Percentiles rank a stretch among this genome's conserved stretches.
phyloP scores from a whole-genome alignment of 2,888 invertebrate genomes.

The Lucinisca nassula region DNA sequence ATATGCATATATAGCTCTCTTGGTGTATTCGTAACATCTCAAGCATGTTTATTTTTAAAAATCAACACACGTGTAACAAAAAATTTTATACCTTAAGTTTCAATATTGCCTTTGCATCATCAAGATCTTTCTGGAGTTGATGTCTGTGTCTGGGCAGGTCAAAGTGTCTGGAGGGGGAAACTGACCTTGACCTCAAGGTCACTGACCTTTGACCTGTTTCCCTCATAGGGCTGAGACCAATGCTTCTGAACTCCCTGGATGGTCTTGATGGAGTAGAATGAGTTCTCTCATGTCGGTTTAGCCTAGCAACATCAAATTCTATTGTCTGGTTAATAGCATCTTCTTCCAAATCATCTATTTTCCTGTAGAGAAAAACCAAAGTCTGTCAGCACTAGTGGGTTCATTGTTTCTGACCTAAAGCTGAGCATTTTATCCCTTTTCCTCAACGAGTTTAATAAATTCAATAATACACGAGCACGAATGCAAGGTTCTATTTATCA shows the following conservation, averaged over 20 bases:
- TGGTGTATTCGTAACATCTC: too few relatives aligned
- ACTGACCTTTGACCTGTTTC: constrained; percentile 64
- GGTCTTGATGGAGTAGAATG: constrained; percentile 81
- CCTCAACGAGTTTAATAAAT: too few relatives aligned
- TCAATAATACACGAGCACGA: too few relatives aligned
- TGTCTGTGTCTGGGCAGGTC: constrained; percentile 66
- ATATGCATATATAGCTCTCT: too few relatives aligned
- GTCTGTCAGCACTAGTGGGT: too few relatives aligned
- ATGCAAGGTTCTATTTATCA: too few relatives aligned
- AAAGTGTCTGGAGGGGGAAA: constrained; percentile 65
- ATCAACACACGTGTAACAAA: too few relatives aligned
- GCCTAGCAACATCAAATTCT: constrained; percentile 78
- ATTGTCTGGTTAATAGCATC: constrained; percentile 75
- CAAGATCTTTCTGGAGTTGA: constrained; percentile 75
- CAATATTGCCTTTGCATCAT: constrained; percentile 77
- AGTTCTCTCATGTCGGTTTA: constrained; percentile 77
- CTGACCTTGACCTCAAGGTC: constrained; percentile 71
- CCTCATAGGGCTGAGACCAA: constrained; percentile 73
- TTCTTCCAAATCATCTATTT: constrained; percentile 73
- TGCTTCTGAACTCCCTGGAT: constrained; percentile 58
- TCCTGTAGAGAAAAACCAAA: background rate
- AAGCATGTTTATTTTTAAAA: too few relatives aligned
- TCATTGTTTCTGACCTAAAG: too few relatives aligned
- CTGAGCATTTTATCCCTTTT: too few relatives aligned
- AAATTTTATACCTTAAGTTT: constrained; percentile 82